A percentile compares a stretch with the other conserved stretches of the same genome.
phyloP scores from a whole-genome alignment of 2,113 vertebrate species.

The Corvus hawaiiensis region DNA sequence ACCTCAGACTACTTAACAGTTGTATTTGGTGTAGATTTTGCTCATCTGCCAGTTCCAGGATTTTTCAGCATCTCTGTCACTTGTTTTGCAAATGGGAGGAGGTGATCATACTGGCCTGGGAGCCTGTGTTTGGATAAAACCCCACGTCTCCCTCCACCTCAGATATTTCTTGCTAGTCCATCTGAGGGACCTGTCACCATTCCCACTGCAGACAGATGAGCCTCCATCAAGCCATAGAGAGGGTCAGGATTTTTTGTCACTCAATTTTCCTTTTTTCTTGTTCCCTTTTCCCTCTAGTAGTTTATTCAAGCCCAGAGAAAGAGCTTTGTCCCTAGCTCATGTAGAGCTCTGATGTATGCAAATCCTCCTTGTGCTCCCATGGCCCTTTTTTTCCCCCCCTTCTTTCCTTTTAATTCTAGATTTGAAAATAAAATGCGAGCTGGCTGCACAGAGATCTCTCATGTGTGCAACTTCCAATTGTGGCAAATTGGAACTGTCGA shows the following conservation, averaged over 20 bases:
- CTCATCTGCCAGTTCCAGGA: not conserved
- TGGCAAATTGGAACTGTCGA: conserved; percentile 70
- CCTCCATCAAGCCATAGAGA: not conserved
- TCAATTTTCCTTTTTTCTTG: conserved; percentile 1
- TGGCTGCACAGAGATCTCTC: conserved; percentile 66
- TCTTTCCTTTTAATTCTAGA: conserved; percentile 66
- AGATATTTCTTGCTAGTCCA: not conserved
- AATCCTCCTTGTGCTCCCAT: conserved; percentile 67
- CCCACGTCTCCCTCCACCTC: not conserved
- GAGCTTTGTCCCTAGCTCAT: conserved; percentile 45
- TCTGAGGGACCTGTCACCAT: not conserved
- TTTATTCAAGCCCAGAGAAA: conserved; percentile 52
- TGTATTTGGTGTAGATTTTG: conserved; percentile 3
- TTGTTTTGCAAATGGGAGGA: not conserved
- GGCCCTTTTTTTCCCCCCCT: conserved; percentile 3
- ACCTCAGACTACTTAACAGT: conserved; percentile 35
- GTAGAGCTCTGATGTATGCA: conserved; percentile 69
- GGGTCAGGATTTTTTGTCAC: not conserved
- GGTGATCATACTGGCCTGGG: not conserved
- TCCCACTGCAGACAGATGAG: not conserved
- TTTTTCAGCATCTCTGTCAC: conserved; percentile 6
- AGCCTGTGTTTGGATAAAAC: not conserved
- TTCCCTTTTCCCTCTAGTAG: conserved; percentile 46
- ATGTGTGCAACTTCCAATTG: conserved; percentile 70
- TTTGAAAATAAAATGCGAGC: conserved; percentile 71